Evolutionary conservation across 2,797 vertebrate genomes (phyloP).

Genomic region (Nannoperca obscura): DNA sequence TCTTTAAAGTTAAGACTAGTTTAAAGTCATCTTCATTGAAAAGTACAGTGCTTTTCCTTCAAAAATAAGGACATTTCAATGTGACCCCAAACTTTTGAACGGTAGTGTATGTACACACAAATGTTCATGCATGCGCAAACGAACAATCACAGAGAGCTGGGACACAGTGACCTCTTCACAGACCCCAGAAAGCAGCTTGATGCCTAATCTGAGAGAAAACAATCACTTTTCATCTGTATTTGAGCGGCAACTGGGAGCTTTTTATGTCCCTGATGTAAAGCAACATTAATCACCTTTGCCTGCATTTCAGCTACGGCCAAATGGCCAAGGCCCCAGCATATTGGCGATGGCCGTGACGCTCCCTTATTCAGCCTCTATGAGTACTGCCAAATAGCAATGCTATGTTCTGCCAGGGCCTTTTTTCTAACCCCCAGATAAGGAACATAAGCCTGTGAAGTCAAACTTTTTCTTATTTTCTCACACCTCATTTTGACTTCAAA

Average conservation of each 20-base stretch:
- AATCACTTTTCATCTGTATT: constrained; percentile 73
- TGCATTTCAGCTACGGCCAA: constrained; percentile 73
- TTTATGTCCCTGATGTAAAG: constrained; percentile 63
- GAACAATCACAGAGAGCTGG: constrained; percentile 16
- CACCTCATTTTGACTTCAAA: constrained; percentile 37
- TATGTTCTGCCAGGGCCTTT: constrained; percentile 48
- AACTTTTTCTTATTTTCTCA: constrained; percentile 47
- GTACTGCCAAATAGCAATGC: constrained; percentile 55
- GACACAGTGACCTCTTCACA: constrained; percentile 56
- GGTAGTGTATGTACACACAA: background rate
- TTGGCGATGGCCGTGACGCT: constrained; percentile 34
- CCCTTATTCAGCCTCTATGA: constrained; percentile 53
- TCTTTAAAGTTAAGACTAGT: too few relatives aligned
- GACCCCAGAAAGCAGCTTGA: constrained; percentile 63
- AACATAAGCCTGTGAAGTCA: constrained; percentile 44
- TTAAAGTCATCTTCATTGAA: too few relatives aligned
- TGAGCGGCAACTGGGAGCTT: constrained; percentile 67
- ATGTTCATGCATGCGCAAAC: background rate
- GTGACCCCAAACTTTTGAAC: too few relatives aligned
- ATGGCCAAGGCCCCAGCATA: constrained; percentile 60
- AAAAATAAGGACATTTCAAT: too few relatives aligned
- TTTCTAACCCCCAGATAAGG: constrained; percentile 38
- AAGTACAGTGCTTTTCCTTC: too few relatives aligned
- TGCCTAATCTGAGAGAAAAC: constrained; percentile 72
- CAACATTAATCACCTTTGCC: constrained; percentile 77